Evolutionary conservation across 1,140 invertebrate genomes (phyloP).

Genomic region (Lucilia sericata): DNA sequence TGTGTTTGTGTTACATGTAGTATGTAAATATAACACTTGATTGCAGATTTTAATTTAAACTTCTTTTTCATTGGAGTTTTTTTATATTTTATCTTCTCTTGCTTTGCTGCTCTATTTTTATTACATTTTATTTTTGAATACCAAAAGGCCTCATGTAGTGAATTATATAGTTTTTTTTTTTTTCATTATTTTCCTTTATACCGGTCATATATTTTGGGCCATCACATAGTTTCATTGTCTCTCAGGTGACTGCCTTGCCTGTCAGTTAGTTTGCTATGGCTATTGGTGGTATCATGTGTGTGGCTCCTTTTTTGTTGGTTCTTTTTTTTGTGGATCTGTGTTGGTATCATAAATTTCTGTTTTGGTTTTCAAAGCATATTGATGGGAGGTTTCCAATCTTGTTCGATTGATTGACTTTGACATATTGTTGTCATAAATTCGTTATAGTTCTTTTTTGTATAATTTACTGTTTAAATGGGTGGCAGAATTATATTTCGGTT

Average conservation of each 20-base stretch:
- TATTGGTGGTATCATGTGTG: not conserved
- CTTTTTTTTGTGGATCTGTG: not conserved
- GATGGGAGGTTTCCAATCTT: conserved; percentile 25
- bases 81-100: no score
- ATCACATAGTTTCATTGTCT: not conserved
- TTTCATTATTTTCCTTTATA: not conserved
- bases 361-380: not conserved
- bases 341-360: not conserved
- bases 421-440: conserved; percentile 37
- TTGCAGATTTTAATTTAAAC: conserved; percentile 27
- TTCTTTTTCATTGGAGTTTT: not conserved
- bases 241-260: not conserved
- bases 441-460: not conserved
- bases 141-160: not conserved
- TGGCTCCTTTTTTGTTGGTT: not conserved
- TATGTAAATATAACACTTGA: conserved; percentile 24
- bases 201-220: not conserved
- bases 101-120: not conserved
- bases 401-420: conserved; percentile 38
- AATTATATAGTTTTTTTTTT: not conserved
- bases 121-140: not conserved
- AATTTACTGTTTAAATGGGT: conserved; percentile 2
- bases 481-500: not conserved
- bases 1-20: not conserved
- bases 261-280: not conserved